Conservation (phyloP, 2,113 vertebrate species). For the Orientallactaga bullata region DNA sequence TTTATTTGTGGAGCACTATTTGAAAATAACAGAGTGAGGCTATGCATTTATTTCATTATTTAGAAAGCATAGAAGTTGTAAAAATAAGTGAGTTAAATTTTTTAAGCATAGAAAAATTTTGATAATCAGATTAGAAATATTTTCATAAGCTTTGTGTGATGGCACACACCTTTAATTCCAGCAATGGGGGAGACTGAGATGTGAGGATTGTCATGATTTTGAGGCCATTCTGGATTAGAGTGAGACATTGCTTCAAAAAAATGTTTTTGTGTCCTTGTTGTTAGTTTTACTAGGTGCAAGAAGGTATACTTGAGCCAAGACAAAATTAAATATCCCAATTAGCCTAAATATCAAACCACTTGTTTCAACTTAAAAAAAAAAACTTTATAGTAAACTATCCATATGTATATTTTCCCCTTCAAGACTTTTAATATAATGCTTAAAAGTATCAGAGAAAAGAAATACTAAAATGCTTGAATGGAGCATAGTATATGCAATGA, state of each 20-base stretch:
- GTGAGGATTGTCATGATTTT: no score
- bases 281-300: slow-evolving; percentile 12
- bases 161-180: no score
- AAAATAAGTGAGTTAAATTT: background rate
- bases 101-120: background rate
- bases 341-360: background rate
- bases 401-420: background rate
- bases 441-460: slow-evolving; percentile 2
- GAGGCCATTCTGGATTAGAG: no score
- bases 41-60: background rate
- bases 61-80: background rate
- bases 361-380: slow-evolving; percentile 36
- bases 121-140: background rate
- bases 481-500: background rate
- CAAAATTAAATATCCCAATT: slow-evolving; percentile 40
- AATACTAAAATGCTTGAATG: background rate
- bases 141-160: no score
- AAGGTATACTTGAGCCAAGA: slow-evolving; percentile 2
- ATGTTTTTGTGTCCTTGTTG: background rate
- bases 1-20: background rate
- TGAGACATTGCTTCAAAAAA: no score
- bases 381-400: background rate
- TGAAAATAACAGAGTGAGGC: background rate
- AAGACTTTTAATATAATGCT: slow-evolving; percentile 6
- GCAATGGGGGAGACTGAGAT: no score